Conservation (phyloP, 2,888 invertebrate species). For the Bombylius discolor region DNA sequence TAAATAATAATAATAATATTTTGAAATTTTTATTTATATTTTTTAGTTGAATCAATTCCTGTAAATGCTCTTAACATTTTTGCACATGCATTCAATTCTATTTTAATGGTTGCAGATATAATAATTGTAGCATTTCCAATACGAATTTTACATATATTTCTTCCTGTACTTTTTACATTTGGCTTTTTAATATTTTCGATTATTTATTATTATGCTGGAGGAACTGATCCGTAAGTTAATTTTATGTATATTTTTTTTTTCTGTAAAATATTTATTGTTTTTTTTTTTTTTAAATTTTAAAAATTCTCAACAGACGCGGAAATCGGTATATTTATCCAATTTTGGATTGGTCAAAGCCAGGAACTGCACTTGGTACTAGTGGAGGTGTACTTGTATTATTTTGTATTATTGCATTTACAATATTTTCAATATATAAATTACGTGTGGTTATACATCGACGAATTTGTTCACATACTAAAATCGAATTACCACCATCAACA, state of each 20-base stretch:
- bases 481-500: neutral
- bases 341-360: slow-evolving; percentile 60
- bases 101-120: slow-evolving; percentile 59
- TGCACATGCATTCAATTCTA: slow-evolving; percentile 61
- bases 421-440: slow-evolving; percentile 26
- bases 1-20: neutral
- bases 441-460: slow-evolving; percentile 25
- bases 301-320: slow-evolving; percentile 36
- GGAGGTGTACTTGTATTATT: slow-evolving; percentile 28
- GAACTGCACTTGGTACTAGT: slow-evolving; percentile 30
- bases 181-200: slow-evolving; percentile 44
- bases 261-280: neutral
- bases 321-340: slow-evolving; percentile 57
- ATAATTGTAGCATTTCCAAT: slow-evolving; percentile 58
- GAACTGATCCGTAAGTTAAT: slow-evolving; percentile 41
- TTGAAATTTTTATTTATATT: neutral
- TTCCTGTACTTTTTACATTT: slow-evolving; percentile 46
- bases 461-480: neutral
- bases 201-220: slow-evolving; percentile 48
- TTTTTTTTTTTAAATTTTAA: slow-evolving; percentile 14
- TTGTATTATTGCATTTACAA: slow-evolving; percentile 23
- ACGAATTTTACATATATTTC: slow-evolving; percentile 49
- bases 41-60: slow-evolving; percentile 44
- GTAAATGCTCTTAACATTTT: slow-evolving; percentile 55
- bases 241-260: neutral